Evolutionary conservation across 1,140 invertebrate species (phyloP).

Genomic region (Zaprionus vittiger): DNA sequence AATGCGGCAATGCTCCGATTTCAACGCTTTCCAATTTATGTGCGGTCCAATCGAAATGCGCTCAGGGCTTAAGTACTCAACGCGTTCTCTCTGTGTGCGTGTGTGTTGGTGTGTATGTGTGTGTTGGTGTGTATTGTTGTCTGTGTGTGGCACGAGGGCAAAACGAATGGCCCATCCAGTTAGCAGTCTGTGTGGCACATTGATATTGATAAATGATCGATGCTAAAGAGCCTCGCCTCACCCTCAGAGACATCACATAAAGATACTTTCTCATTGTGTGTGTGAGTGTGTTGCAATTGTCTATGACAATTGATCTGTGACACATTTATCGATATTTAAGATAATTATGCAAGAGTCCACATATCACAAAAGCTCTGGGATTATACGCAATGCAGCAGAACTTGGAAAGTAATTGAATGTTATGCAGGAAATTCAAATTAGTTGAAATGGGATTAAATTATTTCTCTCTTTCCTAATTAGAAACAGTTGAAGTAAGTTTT

Average conservation of each 20-base stretch:
- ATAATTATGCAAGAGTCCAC: conserved; percentile 8
- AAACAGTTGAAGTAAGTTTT: too few species aligned
- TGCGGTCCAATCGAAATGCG: conserved; percentile 34
- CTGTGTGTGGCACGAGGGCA: conserved; percentile 66
- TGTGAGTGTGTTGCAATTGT: conserved; percentile 34
- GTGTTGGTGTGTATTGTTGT: neutral
- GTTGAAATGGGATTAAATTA: too few species aligned
- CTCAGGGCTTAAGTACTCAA: conserved; percentile 29
- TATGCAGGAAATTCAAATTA: neutral
- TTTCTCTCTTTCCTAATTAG: too few species aligned
- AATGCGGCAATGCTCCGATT: conserved; percentile 65
- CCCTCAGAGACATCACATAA: conserved; percentile 1
- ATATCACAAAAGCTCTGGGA: neutral
- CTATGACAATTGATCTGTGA: conserved; percentile 48
- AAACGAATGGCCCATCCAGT: conserved; percentile 26
- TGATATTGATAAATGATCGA: conserved; percentile 78
- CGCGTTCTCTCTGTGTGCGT: conserved; percentile 9
- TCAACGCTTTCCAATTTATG: conserved; percentile 68
- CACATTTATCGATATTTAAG: conserved; percentile 39
- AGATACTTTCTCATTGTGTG: conserved; percentile 7
- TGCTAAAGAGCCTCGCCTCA: conserved; percentile 39
- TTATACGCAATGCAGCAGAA: neutral
- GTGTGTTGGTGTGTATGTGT: neutral
- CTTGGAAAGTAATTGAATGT: neutral
- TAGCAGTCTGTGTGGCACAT: neutral